A percentile compares a stretch with the other conserved stretches of the same genome.
These are phyloP conservation scores for Glareola pratincola DNA, from an alignment of 2,113 vertebrate species.

Conservation along the genomic window DNA sequence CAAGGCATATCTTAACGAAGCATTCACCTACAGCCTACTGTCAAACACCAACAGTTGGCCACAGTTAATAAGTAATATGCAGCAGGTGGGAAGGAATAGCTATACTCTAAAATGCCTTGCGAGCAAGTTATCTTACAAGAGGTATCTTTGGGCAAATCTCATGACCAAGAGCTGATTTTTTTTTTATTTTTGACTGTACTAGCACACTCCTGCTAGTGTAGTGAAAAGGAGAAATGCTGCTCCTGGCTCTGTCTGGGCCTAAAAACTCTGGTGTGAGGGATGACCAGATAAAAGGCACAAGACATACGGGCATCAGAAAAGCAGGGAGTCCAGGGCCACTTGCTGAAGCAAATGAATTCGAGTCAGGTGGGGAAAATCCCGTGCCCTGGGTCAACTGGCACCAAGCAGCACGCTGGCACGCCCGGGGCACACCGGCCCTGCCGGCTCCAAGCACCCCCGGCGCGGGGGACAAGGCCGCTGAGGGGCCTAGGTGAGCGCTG, in stretches of 20 bases:
- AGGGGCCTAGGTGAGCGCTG: rapidly evolving
- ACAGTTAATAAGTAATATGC: neutral
- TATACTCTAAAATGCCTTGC: neutral
- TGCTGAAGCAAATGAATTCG: neutral
- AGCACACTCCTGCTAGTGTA: rapidly evolving
- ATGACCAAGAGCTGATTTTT: neutral
- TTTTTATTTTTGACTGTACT: neutral
- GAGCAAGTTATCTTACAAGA: neutral
- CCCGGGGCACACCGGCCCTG: neutral
- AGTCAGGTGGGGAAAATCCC: neutral
- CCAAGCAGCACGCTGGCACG: no score
- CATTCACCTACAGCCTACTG: neutral
- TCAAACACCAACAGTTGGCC: neutral
- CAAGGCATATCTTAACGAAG: neutral
- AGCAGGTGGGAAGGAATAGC: rapidly evolving
- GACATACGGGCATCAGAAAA: rapidly evolving
- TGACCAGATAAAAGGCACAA: rapidly evolving
- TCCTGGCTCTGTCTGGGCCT: neutral
- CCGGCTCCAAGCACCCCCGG: no score
- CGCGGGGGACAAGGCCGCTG: neutral
- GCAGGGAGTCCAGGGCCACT: neutral
- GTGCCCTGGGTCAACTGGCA: neutral
- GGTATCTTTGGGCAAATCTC: neutral
- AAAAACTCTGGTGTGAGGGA: rapidly evolving
- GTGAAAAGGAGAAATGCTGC: neutral